Conservation (phyloP, 2,797 vertebrate genomes). For the Malacoraja senta region DNA sequence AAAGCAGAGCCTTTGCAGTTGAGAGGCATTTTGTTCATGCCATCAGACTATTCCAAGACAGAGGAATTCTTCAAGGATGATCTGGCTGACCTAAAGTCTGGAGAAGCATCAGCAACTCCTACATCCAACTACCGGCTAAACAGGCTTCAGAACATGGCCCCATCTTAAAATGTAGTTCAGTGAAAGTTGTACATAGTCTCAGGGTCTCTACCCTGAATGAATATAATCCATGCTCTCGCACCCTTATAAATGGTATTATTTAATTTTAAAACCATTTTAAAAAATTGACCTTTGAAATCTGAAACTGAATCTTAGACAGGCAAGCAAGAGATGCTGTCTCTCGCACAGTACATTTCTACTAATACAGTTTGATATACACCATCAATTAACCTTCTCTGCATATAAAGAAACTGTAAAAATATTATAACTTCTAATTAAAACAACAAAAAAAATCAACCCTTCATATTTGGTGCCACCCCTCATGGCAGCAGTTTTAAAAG, state of each 20-base stretch:
- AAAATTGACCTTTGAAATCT: slow-evolving; percentile 24
- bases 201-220: not conserved
- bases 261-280: slow-evolving; percentile 13
- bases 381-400: slow-evolving; percentile 35
- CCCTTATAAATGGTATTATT: not conserved
- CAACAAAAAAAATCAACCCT: slow-evolving; percentile 33
- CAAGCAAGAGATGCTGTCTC: slow-evolving; percentile 35
- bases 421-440: slow-evolving; percentile 38
- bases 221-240: slow-evolving; percentile 7
- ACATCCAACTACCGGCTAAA: not conserved
- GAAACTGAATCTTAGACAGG: slow-evolving; percentile 23
- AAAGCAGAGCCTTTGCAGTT: not conserved
- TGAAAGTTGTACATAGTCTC: not conserved
- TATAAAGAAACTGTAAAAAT: slow-evolving; percentile 39
- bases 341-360: slow-evolving; percentile 29
- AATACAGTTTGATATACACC: slow-evolving; percentile 37
- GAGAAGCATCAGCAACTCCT: not conserved
- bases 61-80: not conserved
- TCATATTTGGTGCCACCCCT: slow-evolving; percentile 37
- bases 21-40: not conserved
- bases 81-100: not conserved
- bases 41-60: not conserved
- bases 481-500: slow-evolving; percentile 23
- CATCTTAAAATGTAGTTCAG: not conserved
- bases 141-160: slow-evolving; percentile 16